phyloP scores from a whole-genome alignment of 2,888 invertebrate species.

The Ormia ochracea region DNA sequence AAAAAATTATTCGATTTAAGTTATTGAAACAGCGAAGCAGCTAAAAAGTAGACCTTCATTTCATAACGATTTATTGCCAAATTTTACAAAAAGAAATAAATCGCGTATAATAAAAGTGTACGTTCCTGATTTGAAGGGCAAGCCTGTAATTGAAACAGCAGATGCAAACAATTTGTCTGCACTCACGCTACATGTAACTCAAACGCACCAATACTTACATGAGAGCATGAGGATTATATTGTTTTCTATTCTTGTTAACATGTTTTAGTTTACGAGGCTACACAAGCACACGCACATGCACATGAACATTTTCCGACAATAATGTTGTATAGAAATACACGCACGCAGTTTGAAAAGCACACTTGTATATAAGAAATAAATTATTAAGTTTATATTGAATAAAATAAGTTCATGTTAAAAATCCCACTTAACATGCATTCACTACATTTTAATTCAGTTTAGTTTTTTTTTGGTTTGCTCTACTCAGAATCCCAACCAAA shows the following conservation, averaged over 20 bases:
- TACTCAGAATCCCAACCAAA: neutral
- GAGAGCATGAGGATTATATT: neutral
- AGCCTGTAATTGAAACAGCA: neutral
- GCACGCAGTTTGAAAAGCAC: neutral
- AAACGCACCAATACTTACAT: neutral
- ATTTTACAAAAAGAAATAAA: no score
- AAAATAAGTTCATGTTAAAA: conserved; percentile 50
- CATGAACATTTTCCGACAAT: neutral
- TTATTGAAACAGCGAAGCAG: no score
- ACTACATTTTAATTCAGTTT: conserved; percentile 21
- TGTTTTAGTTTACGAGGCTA: conserved; percentile 6
- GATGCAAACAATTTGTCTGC: neutral
- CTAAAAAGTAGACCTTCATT: no score
- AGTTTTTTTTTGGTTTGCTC: conserved; percentile 25
- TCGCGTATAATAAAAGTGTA: no score
- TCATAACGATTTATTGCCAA: no score
- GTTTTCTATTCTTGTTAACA: conserved; percentile 21
- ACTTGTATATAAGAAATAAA: neutral
- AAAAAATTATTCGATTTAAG: no score
- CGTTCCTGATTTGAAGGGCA: neutral
- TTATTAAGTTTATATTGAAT: conserved; percentile 48
- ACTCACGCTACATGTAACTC: neutral
- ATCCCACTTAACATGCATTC: conserved; percentile 50
- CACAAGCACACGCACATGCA: neutral
- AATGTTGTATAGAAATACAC: neutral